These are phyloP conservation scores for Macrosteles quadrilineatus DNA, from an alignment of 1,140 invertebrate species.

Conservation along the genomic window DNA sequence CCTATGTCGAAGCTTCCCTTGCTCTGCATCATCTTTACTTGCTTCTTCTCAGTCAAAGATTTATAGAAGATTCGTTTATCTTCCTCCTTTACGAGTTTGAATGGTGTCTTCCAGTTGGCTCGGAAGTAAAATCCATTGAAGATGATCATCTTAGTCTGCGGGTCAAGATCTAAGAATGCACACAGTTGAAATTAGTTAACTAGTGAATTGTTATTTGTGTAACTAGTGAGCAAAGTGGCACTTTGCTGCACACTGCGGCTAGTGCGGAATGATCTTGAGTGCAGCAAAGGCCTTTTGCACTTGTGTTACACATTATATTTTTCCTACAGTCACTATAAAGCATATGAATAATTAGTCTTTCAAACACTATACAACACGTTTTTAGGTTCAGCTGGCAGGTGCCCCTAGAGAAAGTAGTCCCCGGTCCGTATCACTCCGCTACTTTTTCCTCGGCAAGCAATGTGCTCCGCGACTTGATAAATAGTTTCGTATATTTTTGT, in stretches of 20 bases:
- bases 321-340: no score
- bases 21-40: conserved; percentile 58
- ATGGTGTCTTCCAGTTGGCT: conserved; percentile 56
- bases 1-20: conserved; percentile 55
- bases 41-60: conserved; percentile 56
- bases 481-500: no score
- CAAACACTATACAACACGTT: no score
- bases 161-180: not conserved
- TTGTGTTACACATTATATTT: no score
- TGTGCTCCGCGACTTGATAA: no score
- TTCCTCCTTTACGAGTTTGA: conserved; percentile 47
- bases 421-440: no score
- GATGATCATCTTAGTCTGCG: conserved; percentile 57
- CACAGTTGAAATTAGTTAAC: not conserved
- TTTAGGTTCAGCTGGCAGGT: no score
- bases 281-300: no score
- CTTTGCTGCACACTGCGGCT: not conserved
- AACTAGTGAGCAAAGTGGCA: not conserved
- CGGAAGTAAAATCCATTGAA: conserved; percentile 66
- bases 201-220: not conserved
- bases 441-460: no score
- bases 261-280: no score
- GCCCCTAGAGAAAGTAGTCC: no score
- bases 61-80: conserved; percentile 56
- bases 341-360: no score